Conservation (phyloP, 2,113 vertebrate species). For the Poecilia latipinna region DNA sequence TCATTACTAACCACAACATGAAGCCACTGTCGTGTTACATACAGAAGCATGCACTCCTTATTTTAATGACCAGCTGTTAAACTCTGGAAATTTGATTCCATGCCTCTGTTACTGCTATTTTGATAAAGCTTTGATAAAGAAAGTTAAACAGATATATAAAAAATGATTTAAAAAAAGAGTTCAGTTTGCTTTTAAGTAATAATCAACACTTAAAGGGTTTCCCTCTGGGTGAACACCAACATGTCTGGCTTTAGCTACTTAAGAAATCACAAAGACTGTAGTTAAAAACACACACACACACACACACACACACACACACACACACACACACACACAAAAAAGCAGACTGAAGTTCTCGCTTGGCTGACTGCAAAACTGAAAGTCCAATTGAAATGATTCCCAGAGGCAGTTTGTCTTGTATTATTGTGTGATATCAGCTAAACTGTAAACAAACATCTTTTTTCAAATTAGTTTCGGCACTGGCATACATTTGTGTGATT, state of each 20-base stretch:
- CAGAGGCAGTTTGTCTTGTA: slow-evolving; percentile 37
- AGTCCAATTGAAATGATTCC: slow-evolving; percentile 53
- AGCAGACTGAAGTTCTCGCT: slow-evolving; percentile 14
- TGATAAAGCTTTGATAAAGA: slow-evolving; percentile 1
- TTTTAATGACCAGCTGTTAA: too few relatives aligned
- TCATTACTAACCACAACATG: too few relatives aligned
- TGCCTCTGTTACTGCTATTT: slow-evolving; percentile 1
- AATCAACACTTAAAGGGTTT: slow-evolving; percentile 16
- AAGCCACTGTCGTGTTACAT: too few relatives aligned
- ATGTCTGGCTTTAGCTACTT: slow-evolving; percentile 7
- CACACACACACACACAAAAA: not conserved
- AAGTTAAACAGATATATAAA: slow-evolving; percentile 16
- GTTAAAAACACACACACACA: slow-evolving; percentile 1
- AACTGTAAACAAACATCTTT: slow-evolving; percentile 49
- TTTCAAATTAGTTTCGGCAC: slow-evolving; percentile 42
- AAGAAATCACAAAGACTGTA: slow-evolving; percentile 36
- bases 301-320: slow-evolving; percentile 2
- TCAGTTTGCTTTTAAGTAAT: slow-evolving; percentile 7
- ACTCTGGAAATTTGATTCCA: not conserved
- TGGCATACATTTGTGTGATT: slow-evolving; percentile 25
- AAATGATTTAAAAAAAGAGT: not conserved
- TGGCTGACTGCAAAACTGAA: slow-evolving; percentile 42
- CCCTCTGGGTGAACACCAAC: slow-evolving; percentile 32
- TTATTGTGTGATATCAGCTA: slow-evolving; percentile 25
- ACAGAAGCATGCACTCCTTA: too few relatives aligned